These are phyloP conservation scores for Gymnocheta viridis DNA, from an alignment of 2,888 invertebrate genomes.

Conservation along the genomic window DNA sequence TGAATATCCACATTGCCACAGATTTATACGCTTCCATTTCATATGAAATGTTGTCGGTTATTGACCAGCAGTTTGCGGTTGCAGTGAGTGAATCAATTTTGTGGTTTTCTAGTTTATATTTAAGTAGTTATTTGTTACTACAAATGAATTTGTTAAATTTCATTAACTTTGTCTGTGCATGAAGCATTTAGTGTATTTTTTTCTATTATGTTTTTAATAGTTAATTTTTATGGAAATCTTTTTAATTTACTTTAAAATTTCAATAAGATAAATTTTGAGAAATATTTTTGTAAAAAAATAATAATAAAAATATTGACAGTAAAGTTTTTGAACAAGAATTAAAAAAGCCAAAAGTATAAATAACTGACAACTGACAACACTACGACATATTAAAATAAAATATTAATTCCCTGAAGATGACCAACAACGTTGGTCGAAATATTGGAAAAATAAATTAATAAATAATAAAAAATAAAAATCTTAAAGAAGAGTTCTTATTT, in stretches of 20 bases:
- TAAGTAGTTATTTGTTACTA: slow-evolving; percentile 30
- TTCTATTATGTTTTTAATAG: not conserved
- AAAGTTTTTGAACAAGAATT: not conserved
- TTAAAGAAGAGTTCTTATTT: too few relatives aligned
- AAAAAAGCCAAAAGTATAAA: too few relatives aligned
- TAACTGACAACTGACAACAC: too few relatives aligned
- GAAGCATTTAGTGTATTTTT: not conserved
- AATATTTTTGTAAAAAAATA: not conserved
- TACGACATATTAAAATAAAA: too few relatives aligned
- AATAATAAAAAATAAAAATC: too few relatives aligned
- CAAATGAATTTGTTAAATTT: slow-evolving; percentile 11
- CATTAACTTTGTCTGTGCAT: not conserved
- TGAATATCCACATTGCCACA: slow-evolving; percentile 6
- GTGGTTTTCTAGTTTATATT: slow-evolving; percentile 51
- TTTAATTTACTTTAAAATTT: not conserved
- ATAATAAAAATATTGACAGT: not conserved
- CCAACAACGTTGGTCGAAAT: too few relatives aligned
- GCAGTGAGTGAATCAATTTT: slow-evolving; percentile 52
- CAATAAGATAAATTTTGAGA: not conserved
- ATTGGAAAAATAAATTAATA: too few relatives aligned
- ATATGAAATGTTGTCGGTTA: slow-evolving; percentile 46
- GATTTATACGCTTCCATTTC: slow-evolving; percentile 9
- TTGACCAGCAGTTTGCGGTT: slow-evolving; percentile 62
- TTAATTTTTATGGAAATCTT: not conserved
- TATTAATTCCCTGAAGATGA: too few relatives aligned